These are phyloP conservation scores for Corapipo altera DNA, from an alignment of 2,113 vertebrate species.

Conservation along the genomic window DNA sequence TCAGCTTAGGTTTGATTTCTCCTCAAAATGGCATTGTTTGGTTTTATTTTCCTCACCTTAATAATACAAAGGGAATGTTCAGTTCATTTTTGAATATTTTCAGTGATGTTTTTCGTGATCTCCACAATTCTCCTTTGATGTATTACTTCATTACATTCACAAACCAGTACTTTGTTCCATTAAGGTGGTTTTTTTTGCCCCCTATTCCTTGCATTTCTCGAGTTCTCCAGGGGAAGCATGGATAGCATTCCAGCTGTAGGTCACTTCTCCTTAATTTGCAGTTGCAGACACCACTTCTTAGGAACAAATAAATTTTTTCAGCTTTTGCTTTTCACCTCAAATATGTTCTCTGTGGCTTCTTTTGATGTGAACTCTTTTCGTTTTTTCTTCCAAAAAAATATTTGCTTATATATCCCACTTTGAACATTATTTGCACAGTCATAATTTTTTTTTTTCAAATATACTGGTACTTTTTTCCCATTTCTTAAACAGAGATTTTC, in stretches of 20 bases:
- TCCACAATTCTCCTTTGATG: background rate
- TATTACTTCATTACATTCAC: background rate
- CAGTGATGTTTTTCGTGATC: background rate
- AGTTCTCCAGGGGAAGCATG: background rate
- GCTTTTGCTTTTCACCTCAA: background rate
- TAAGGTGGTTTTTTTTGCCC: background rate
- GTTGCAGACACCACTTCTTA: background rate
- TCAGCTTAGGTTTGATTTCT: background rate
- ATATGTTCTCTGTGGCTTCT: background rate
- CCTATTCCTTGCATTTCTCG: background rate
- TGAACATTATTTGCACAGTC: background rate
- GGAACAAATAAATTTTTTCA: background rate
- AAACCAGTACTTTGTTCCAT: background rate
- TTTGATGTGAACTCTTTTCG: background rate
- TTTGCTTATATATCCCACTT: background rate
- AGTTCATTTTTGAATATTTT: background rate
- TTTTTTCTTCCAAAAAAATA: rapidly evolving
- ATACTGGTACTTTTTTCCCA: background rate
- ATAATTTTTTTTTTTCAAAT: background rate
- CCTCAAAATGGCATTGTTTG: background rate
- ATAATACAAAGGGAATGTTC: background rate
- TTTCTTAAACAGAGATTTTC: background rate
- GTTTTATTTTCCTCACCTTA: background rate
- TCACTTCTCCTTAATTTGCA: background rate
- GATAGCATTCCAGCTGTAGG: background rate